Evolutionary conservation across 2,888 invertebrate species (phyloP), one percentile per base, ranked within the genome.

Genomic region (Julus scanicus): DNA sequence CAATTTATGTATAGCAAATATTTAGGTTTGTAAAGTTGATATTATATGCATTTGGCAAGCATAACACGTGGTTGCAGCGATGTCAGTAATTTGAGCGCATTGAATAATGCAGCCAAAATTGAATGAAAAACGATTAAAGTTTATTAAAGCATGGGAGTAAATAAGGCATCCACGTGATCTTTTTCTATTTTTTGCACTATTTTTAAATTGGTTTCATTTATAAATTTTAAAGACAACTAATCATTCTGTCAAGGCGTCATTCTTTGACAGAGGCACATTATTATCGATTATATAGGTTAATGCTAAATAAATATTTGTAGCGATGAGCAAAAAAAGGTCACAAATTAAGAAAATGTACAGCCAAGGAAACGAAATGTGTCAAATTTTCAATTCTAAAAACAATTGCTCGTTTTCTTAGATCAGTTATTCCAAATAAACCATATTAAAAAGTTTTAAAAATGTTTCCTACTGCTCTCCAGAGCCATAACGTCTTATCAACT

Each of bases 131-230:
- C 29, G 53, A 53, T 53, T 53, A 71, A 71, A 71, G 71, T 71
- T 57, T 5, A n/a, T 29, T 71, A 20, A 20, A 44, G 44, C 71
- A 71, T 71, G 71, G 20, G 20, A 29, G 20, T 71, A 20, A 71
- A 71, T 71, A 71, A 71, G 71, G 71, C 71, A 71, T 71, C 71
- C 71, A 71, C 71, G 71, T 71, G 71, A 71, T 71, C 44, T 44
- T 71, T 20, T 20, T 71, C 20, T 29, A 29, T 9, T 71, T 71
- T 63, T 71, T 71, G 71, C 71, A 71, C 71, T 71, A 71, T 29
- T 71, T 63, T 71, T 71, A 71, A 71, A 71, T 71, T 71, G 71
- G 71, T 71, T 11, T 71, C 71, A 29, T 20, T 71, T 71, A 20
- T 71, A 71, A 71, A 71, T 71, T 71, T 71, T 71, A 29, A 48